These are phyloP conservation scores for Ernsta delagoae DNA, from an alignment of 2,888 invertebrate genomes.

Conservation along the genomic window DNA sequence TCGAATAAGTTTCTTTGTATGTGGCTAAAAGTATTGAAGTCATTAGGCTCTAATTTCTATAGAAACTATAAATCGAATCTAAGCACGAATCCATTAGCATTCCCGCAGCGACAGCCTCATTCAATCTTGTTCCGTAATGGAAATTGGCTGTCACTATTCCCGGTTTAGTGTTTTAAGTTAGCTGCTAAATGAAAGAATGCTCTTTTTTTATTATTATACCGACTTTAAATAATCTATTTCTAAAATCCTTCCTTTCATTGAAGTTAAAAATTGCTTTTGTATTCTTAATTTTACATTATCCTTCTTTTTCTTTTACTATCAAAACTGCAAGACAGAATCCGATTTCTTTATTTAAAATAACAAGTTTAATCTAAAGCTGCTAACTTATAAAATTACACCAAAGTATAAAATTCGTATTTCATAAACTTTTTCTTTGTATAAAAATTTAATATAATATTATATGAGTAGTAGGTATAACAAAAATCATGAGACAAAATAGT, in stretches of 20 bases:
- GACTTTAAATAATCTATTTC: constrained; percentile 1
- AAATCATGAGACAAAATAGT: not conserved
- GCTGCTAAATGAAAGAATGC: constrained; percentile 11
- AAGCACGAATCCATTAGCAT: constrained; percentile 29
- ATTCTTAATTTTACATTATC: too few species aligned
- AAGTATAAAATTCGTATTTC: too few species aligned
- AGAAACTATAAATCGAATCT: constrained; percentile 9
- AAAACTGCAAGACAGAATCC: too few species aligned
- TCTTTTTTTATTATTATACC: too few species aligned
- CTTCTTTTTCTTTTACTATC: not conserved
- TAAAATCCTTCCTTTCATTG: not conserved
- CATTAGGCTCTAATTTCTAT: not conserved
- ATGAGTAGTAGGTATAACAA: too few species aligned
- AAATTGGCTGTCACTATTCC: constrained; percentile 29
- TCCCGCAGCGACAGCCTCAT: constrained; percentile 22
- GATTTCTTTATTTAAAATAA: too few species aligned
- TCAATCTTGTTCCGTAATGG: constrained; percentile 35
- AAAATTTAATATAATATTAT: not conserved
- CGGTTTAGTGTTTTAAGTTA: constrained; percentile 24
- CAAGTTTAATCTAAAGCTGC: too few species aligned
- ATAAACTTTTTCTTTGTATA: too few species aligned
- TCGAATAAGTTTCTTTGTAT: too few species aligned
- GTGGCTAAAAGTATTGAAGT: too few species aligned
- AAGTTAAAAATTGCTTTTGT: not conserved
- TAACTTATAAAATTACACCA: too few species aligned